Conservation (phyloP, 2,888 invertebrate genomes). For the Tetragonula carbonaria region DNA sequence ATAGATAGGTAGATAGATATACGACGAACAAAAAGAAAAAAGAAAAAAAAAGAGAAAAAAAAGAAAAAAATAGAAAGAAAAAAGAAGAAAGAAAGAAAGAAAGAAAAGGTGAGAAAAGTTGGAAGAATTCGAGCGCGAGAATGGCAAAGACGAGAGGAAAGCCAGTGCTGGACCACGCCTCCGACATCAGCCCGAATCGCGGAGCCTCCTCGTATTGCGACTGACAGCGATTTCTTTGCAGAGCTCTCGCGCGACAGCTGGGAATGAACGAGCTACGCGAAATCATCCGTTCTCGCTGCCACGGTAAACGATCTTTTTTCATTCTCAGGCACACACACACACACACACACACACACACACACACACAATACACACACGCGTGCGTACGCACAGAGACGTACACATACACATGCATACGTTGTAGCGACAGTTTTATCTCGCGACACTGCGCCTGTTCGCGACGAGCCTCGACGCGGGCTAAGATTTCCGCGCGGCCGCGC, state of each 20-base stretch:
- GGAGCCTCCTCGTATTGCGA: constrained; percentile 69
- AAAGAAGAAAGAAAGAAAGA: background rate
- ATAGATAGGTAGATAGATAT: constrained; percentile 63
- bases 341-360: background rate
- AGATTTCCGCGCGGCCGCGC: background rate
- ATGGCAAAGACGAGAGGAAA: constrained; percentile 77
- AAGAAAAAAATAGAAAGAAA: background rate
- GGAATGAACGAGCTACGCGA: constrained; percentile 61
- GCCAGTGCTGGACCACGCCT: constrained; percentile 67
- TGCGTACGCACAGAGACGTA: background rate
- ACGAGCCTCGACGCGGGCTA: background rate
- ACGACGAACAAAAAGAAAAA: constrained; percentile 51
- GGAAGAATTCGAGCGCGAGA: constrained; percentile 79
- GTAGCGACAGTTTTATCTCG: constrained; percentile 16
- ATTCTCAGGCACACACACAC: constrained; percentile 14
- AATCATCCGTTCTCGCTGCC: constrained; percentile 58
- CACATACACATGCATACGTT: background rate
- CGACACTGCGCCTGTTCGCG: too few species aligned
- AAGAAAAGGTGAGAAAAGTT: constrained; percentile 32
- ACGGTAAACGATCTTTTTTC: constrained; percentile 35
- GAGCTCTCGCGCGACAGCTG: constrained; percentile 62
- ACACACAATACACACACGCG: too few species aligned
- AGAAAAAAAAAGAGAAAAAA: constrained; percentile 61
- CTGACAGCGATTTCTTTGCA: constrained; percentile 64
- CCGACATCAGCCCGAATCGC: constrained; percentile 59